Conservation (phyloP, 2,797 vertebrate genomes). For the Vespertilio murinus region DNA sequence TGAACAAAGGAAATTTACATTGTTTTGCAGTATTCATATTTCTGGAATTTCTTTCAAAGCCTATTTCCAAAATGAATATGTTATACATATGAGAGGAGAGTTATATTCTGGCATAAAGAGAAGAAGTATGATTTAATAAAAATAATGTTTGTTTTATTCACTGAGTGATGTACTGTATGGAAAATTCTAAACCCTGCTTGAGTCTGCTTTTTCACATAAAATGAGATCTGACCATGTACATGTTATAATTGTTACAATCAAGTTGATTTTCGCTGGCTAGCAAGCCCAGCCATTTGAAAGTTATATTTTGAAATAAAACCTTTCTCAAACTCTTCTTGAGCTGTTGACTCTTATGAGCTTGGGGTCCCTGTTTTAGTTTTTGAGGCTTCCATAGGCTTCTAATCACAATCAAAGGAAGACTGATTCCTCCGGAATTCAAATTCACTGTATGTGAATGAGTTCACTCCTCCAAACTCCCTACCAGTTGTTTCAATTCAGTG, state of each 20-base stretch:
- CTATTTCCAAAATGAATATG: constrained; percentile 31
- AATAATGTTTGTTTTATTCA: not conserved
- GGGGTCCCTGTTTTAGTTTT: constrained; percentile 38
- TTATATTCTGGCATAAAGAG: not conserved
- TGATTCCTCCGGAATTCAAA: constrained; percentile 37
- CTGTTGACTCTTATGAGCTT: not conserved
- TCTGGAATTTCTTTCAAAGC: constrained; percentile 56
- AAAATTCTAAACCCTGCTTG: constrained; percentile 38
- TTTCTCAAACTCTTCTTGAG: constrained; percentile 12
- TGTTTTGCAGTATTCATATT: constrained; percentile 21
- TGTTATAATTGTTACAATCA: constrained; percentile 22
- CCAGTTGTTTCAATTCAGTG: constrained; percentile 24
- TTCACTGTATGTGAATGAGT: constrained; percentile 45
- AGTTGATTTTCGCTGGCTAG: not conserved
- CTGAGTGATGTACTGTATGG: constrained; percentile 7
- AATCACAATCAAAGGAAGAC: constrained; percentile 29
- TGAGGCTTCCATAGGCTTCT: constrained; percentile 26
- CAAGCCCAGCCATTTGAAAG: not conserved
- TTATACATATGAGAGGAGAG: constrained; percentile 43
- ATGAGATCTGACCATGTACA: constrained; percentile 28
- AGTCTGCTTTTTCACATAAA: constrained; percentile 49
- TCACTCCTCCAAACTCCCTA: not conserved
- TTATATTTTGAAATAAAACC: constrained; percentile 39
- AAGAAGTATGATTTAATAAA: constrained; percentile 41
- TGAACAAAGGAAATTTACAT: not conserved